These are phyloP conservation scores for Pemphigus obesinymphae DNA, from an alignment of 1,140 invertebrate species.

Conservation along the genomic window DNA sequence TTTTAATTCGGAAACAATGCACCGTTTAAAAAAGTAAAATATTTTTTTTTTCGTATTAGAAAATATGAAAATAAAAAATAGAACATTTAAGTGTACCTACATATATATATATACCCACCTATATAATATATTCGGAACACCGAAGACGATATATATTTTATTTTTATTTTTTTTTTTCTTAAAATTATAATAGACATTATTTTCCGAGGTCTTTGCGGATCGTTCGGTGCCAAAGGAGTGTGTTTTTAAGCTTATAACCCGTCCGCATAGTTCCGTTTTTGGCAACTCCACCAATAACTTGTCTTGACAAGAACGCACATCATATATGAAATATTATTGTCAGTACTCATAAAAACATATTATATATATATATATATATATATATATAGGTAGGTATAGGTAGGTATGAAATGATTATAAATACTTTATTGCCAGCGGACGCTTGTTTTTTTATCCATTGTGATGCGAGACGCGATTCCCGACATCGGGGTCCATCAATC, in stretches of 20 bases:
- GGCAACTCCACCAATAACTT: constrained; percentile 23
- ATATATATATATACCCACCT: no score
- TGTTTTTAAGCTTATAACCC: constrained; percentile 3
- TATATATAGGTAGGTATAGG: no score
- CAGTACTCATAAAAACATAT: constrained; percentile 20
- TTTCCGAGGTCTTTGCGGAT: constrained; percentile 2
- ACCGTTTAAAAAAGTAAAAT: neutral
- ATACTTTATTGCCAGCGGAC: constrained; percentile 14
- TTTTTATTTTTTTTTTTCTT: constrained; percentile 14
- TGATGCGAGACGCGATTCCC: constrained; percentile 36
- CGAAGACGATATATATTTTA: constrained; percentile 19
- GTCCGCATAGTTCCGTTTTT: constrained; percentile 39
- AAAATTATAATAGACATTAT: constrained; percentile 26
- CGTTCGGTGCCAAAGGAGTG: neutral
- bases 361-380: no score
- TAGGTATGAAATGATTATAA: constrained; percentile 32
- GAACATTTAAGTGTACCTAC: neutral
- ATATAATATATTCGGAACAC: constrained; percentile 28
- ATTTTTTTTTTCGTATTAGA: neutral
- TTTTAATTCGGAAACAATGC: constrained; percentile 21
- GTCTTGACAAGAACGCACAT: constrained; percentile 3
- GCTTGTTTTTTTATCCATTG: constrained; percentile 15
- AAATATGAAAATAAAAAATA: constrained; percentile 9
- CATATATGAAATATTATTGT: constrained; percentile 36
- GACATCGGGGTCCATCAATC: constrained; percentile 33